These are phyloP conservation scores for Cantharis lateralis DNA, from an alignment of 2,888 invertebrate species.

Conservation along the genomic window DNA sequence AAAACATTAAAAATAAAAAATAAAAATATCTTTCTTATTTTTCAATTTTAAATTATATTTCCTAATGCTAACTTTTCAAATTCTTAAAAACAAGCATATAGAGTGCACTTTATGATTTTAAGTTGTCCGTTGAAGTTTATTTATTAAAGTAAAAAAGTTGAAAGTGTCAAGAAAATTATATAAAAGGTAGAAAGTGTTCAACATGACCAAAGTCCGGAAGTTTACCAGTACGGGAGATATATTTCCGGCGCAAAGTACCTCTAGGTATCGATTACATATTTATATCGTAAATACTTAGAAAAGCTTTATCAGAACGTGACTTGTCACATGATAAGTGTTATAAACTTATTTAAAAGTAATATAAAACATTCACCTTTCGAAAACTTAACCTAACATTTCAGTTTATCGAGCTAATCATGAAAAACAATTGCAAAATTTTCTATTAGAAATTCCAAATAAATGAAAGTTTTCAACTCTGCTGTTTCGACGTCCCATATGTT, in stretches of 20 bases:
- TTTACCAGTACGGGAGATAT: slow-evolving; percentile 37
- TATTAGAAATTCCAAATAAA: too few relatives aligned
- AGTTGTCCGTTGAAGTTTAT: background rate
- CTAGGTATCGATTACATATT: slow-evolving; percentile 43
- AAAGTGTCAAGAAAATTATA: slow-evolving; percentile 17
- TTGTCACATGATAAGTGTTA: slow-evolving; percentile 7
- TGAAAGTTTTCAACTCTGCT: too few relatives aligned
- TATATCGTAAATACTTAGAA: slow-evolving; percentile 42
- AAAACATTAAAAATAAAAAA: background rate
- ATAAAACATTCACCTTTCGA: background rate
- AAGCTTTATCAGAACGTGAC: slow-evolving; percentile 23
- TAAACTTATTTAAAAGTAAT: background rate
- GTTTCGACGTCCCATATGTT: too few relatives aligned
- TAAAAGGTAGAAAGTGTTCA: slow-evolving; percentile 33
- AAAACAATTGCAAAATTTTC: background rate
- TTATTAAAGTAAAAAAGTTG: background rate
- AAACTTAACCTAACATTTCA: background rate
- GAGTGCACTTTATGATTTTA: background rate
- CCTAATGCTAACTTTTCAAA: background rate
- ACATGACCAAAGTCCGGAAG: slow-evolving; percentile 36
- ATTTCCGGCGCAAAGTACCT: slow-evolving; percentile 40
- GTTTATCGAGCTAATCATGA: background rate
- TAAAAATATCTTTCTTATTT: background rate
- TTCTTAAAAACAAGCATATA: background rate
- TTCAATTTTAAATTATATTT: background rate